A percentile compares a stretch with the other conserved stretches of the same genome.
These are phyloP conservation scores for Glyptemys insculpta DNA, from an alignment of 2,797 vertebrate species.

Conservation along the genomic window DNA sequence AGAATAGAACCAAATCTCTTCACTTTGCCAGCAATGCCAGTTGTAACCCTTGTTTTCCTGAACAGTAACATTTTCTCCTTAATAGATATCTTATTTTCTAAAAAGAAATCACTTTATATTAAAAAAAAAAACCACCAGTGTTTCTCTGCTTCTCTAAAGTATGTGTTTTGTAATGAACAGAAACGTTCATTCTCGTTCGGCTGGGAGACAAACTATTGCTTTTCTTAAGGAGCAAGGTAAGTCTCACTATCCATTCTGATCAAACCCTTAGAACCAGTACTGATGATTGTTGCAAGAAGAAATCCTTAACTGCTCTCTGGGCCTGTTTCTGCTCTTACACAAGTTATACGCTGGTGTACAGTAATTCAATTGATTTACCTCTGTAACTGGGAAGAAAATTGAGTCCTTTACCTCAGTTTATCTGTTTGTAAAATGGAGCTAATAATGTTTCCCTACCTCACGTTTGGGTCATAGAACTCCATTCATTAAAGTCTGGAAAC, in stretches of 20 bases:
- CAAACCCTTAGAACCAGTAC: background rate
- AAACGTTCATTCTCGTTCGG: conserved; percentile 78
- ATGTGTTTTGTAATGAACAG: conserved; percentile 31
- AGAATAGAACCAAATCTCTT: background rate
- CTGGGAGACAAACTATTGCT: conserved; percentile 63
- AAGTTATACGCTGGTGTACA: background rate
- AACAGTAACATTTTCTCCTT: background rate
- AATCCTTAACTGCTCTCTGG: background rate
- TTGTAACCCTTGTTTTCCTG: background rate
- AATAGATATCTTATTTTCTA: background rate
- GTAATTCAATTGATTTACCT: background rate
- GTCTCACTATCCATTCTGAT: rapidly evolving
- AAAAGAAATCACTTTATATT: background rate
- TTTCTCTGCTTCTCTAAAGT: background rate
- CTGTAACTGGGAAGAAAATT: background rate
- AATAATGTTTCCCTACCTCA: background rate
- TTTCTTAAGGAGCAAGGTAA: conserved; percentile 78
- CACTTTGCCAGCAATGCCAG: background rate
- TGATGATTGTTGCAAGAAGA: background rate
- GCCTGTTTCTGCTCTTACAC: background rate
- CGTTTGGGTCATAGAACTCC: rapidly evolving
- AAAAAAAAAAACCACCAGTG: background rate
- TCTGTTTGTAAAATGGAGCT: background rate
- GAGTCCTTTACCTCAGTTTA: background rate
- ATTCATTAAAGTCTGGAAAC: background rate